phyloP scores from a whole-genome alignment of 2,797 vertebrate genomes.

The Onychomys torridus region DNA sequence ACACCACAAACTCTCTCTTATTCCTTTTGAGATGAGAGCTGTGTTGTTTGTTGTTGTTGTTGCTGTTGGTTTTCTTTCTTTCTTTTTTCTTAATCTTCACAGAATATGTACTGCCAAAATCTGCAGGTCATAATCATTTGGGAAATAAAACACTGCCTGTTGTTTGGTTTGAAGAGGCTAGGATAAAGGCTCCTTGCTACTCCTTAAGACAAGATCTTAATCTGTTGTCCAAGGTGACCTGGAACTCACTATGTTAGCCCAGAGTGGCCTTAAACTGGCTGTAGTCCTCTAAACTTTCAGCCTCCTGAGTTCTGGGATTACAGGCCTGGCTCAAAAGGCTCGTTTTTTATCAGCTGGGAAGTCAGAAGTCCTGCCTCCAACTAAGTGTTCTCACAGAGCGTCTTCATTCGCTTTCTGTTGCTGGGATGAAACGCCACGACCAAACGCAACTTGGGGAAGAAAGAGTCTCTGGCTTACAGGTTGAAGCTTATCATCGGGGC shows the following conservation, averaged over 20 bases:
- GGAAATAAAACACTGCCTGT: background rate
- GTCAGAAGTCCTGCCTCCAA: background rate
- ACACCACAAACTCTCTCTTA: no score
- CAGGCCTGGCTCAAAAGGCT: background rate
- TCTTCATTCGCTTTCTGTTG: background rate
- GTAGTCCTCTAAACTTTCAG: background rate
- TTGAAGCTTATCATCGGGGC: background rate
- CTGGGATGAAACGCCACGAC: background rate
- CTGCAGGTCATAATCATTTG: background rate
- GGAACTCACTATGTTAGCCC: background rate
- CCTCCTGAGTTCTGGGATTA: background rate
- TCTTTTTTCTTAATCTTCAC: background rate
- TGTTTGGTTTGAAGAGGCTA: conserved; percentile 40
- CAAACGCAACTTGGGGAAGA: background rate
- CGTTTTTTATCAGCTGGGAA: conserved; percentile 26
- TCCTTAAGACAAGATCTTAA: background rate
- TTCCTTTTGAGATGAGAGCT: background rate
- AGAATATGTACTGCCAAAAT: background rate
- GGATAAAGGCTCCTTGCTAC: background rate
- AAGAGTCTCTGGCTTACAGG: background rate
- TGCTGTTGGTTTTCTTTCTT: no score
- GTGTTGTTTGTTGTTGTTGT: background rate
- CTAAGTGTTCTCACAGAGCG: background rate
- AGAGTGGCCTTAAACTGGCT: background rate
- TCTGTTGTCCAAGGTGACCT: background rate